Percentiles rank a stretch among this genome's conserved stretches.
phyloP scores from a whole-genome alignment of 2,113 vertebrate genomes.

The Chaenogobius annularis region DNA sequence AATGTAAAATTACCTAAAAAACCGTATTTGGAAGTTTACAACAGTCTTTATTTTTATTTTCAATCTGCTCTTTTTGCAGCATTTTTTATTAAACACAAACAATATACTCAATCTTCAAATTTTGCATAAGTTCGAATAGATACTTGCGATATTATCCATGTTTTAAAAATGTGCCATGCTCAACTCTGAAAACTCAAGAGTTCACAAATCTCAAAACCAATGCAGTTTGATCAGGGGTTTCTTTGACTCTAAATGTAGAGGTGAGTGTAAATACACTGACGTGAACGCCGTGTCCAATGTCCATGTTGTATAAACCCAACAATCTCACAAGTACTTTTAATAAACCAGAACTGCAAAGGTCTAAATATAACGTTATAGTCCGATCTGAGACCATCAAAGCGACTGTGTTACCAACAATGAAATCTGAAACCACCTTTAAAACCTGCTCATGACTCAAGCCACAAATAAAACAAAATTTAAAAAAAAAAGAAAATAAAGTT shows the following conservation, averaged over 20 bases:
- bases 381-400: background rate
- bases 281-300: conserved; percentile 1
- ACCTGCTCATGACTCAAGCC: background rate
- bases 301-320: conserved; percentile 1
- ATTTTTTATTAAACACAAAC: too few species aligned
- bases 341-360: background rate
- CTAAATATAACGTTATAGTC: conserved; percentile 6
- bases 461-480: too few species aligned
- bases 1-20: too few species aligned
- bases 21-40: too few species aligned
- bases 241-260: conserved; percentile 2
- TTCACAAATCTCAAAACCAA: background rate
- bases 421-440: background rate
- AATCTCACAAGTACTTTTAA: conserved; percentile 10
- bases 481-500: too few species aligned
- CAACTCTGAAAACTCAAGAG: too few species aligned
- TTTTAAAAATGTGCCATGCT: too few species aligned
- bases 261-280: background rate
- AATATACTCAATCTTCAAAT: too few species aligned
- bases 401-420: background rate
- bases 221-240: background rate
- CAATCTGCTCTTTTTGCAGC: too few species aligned
- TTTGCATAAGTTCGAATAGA: too few species aligned
- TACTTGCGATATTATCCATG: too few species aligned
- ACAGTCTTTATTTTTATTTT: too few species aligned